Evolutionary conservation across 2,113 vertebrate species (phyloP), one percentile per base, ranked within the genome.

Genomic region (Ardeotis arabs): DNA sequence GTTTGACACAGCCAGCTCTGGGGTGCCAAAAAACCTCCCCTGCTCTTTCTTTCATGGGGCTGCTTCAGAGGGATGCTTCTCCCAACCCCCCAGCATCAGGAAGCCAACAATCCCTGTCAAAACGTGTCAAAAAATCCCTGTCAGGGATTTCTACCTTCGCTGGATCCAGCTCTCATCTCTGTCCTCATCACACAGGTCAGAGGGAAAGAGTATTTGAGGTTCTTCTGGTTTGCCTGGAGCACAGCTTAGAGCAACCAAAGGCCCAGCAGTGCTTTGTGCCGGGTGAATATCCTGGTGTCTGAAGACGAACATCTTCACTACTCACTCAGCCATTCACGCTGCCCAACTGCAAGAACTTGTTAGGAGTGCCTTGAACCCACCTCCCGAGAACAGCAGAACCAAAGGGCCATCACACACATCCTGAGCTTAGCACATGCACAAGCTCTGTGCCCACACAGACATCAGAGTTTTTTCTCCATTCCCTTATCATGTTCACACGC

Each of bases 11-110:
- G 47, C 5, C 53, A 81, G 31, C 41, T 89, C 85, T 66, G 14
- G 6, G 7, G 7, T 56, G 49, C 39, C 47, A 87, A 49, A 8
- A 73, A 84, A 73, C 19, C 15, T n/a, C 12, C 28, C 39, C 29
- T 45, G 39, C 35, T 55, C 33, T 24, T 24, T 39, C 69, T 35
- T 69, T 81, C 81, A 28, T 0, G 6, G 50, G 23, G n/a, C 68
- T 66, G 15, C 90, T 64, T 14, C 44, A 74, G 33, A 55, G 7
- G 8, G n/a, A 53, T 21, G 39, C 25, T 45, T 59, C 44, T 68
- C 19, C 31, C 47, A 45, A 9, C 2, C 6, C 27, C 29, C 15
- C 0, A 0, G 6, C 3, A 14, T 7, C 16, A 39, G n/a, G 21
- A 88, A 39, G 24, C 37, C 66, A 92, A 45, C 41, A 69, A 58